Evolutionary conservation across 1,140 invertebrate genomes (phyloP).

Genomic region (Oedothorax gibbosus): DNA sequence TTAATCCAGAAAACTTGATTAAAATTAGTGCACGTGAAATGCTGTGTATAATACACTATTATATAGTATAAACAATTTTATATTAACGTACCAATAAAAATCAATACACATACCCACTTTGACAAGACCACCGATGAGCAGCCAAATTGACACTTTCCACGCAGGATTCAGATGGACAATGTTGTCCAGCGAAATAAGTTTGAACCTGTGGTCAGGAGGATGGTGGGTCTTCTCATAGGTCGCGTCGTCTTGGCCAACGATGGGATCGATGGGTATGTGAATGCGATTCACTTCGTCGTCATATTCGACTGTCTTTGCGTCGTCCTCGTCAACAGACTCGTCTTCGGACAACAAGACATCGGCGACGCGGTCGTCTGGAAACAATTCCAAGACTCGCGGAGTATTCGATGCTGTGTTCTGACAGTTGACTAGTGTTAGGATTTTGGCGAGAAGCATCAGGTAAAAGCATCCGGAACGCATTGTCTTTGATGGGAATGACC

Average conservation of each 20-base stretch:
- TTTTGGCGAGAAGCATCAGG: background rate
- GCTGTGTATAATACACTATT: too few species aligned
- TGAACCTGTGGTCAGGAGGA: slow-evolving; percentile 40
- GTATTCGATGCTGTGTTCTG: slow-evolving; percentile 16
- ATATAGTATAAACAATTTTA: background rate
- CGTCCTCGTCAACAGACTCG: slow-evolving; percentile 16
- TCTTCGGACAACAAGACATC: slow-evolving; percentile 21
- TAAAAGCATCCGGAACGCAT: background rate
- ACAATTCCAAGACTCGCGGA: background rate
- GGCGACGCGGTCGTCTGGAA: slow-evolving; percentile 6
- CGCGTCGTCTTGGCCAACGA: background rate
- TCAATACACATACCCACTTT: slow-evolving; percentile 39
- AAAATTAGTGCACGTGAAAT: too few species aligned
- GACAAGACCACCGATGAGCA: slow-evolving; percentile 22
- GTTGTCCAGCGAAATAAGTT: slow-evolving; percentile 51
- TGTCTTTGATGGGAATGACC: background rate
- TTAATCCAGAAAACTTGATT: too few species aligned
- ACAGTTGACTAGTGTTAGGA: background rate
- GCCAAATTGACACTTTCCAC: slow-evolving; percentile 33
- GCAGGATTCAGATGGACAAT: slow-evolving; percentile 51
- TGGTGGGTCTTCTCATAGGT: slow-evolving; percentile 13
- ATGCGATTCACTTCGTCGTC: slow-evolving; percentile 47
- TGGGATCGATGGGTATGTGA: slow-evolving; percentile 26
- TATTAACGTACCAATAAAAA: background rate
- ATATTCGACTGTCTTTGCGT: slow-evolving; percentile 2